These are phyloP conservation scores for Abrostola triplasia DNA, from an alignment of 2,888 invertebrate species.

Conservation along the genomic window DNA sequence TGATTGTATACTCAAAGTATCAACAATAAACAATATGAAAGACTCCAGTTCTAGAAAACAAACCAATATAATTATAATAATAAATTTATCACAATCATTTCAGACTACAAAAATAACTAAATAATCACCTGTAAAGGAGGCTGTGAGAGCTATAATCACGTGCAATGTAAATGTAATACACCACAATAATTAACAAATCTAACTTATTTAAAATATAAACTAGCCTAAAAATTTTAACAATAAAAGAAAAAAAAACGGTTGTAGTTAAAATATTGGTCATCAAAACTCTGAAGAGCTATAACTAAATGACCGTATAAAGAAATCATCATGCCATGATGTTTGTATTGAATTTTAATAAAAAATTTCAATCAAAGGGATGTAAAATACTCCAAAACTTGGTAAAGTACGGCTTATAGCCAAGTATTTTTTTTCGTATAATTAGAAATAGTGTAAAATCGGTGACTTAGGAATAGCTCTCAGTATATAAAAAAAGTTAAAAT, in stretches of 20 bases:
- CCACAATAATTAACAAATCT: constrained; percentile 86
- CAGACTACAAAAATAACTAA: constrained; percentile 84
- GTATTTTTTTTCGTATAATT: constrained; percentile 74
- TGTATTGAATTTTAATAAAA: constrained; percentile 78
- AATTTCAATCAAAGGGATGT: constrained; percentile 83
- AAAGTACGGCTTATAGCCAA: constrained; percentile 80
- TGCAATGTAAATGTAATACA: constrained; percentile 86
- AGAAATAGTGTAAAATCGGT: constrained; percentile 85
- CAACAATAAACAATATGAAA: constrained; percentile 82
- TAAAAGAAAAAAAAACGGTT: constrained; percentile 82
- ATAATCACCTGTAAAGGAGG: constrained; percentile 77
- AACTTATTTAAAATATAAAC: constrained; percentile 87
- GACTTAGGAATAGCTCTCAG: constrained; percentile 89
- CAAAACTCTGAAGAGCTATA: constrained; percentile 87
- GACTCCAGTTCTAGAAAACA: constrained; percentile 71
- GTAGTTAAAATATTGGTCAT: constrained; percentile 86
- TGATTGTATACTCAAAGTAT: constrained; percentile 74
- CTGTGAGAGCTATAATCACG: constrained; percentile 85
- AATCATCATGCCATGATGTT: constrained; percentile 86
- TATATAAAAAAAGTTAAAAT: constrained; percentile 87
- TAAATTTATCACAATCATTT: constrained; percentile 85
- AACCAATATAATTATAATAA: constrained; percentile 77
- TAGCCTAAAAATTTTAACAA: constrained; percentile 89
- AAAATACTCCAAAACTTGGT: constrained; percentile 87
- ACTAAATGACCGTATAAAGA: constrained; percentile 84